These are phyloP conservation scores for Astreopora myriophthalma DNA, from an alignment of 64 coral and sea anemone genomes.

Conservation along the genomic window DNA sequence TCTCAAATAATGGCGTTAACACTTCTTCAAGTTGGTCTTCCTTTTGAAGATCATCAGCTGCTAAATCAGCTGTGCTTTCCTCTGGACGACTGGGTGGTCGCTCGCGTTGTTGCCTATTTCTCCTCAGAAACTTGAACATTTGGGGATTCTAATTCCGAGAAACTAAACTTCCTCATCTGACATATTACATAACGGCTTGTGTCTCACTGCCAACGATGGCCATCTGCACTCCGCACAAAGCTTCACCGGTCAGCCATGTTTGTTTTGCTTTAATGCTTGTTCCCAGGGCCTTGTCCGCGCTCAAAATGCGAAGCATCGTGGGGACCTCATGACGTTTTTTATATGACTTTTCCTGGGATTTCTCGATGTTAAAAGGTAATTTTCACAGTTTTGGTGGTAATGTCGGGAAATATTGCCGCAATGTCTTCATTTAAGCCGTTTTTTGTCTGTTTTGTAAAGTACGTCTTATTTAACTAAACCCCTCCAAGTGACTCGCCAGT, in stretches of 20 bases:
- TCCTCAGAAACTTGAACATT: constrained; percentile 63
- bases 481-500: too few relatives aligned
- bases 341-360: background rate
- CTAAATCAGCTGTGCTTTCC: background rate
- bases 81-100: background rate
- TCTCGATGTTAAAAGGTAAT: constrained; percentile 3
- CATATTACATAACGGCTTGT: background rate
- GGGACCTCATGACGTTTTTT: too few relatives aligned
- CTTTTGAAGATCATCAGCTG: background rate
- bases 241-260: constrained; percentile 1
- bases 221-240: background rate
- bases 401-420: too few relatives aligned
- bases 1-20: constrained; percentile 29
- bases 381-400: background rate
- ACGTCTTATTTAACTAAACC: too few relatives aligned
- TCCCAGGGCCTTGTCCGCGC: background rate
- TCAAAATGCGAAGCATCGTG: background rate
- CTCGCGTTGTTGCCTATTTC: background rate
- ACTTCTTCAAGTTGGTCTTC: constrained; percentile 10
- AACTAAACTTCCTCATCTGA: background rate
- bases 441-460: too few relatives aligned
- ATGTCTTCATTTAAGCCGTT: too few relatives aligned
- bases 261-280: background rate
- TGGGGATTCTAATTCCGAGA: background rate
- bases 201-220: background rate